Percentiles rank a stretch among this genome's conserved stretches.
These are phyloP conservation scores for Clinocottus analis DNA, from an alignment of 2,113 vertebrate species.

Conservation along the genomic window DNA sequence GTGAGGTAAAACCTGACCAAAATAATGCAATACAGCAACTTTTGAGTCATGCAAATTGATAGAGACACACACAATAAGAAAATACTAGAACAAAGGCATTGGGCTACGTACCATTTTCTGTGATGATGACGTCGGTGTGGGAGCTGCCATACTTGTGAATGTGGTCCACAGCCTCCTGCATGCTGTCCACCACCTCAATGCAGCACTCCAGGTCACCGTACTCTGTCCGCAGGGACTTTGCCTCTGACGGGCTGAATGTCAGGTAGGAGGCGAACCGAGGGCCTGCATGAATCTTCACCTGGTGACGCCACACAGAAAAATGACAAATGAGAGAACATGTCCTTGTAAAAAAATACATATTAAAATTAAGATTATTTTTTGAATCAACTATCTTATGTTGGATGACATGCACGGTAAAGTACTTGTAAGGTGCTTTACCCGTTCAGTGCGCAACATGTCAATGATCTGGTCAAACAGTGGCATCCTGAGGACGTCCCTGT, in stretches of 20 bases:
- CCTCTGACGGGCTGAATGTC: slow-evolving; percentile 96
- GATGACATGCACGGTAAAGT: background rate
- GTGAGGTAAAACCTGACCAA: background rate
- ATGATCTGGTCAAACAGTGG: slow-evolving; percentile 97
- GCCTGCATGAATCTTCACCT: slow-evolving; percentile 97
- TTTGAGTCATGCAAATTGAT: background rate
- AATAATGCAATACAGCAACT: background rate
- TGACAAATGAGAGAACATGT: background rate
- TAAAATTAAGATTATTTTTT: background rate
- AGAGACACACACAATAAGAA: background rate
- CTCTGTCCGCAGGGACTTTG: slow-evolving; percentile 93
- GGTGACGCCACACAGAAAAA: background rate
- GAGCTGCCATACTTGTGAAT: slow-evolving; percentile 98
- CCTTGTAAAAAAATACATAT: background rate
- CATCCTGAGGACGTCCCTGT: slow-evolving; percentile 91
- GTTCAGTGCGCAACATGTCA: slow-evolving; percentile 93
- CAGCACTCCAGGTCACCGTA: slow-evolving; percentile 95
- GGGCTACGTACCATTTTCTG: slow-evolving; percentile 90
- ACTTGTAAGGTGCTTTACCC: slow-evolving; percentile 75
- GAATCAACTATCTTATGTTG: background rate
- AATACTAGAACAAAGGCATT: background rate
- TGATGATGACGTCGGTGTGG: slow-evolving; percentile 95
- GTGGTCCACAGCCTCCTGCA: slow-evolving; percentile 92
- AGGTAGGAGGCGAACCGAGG: slow-evolving; percentile 94
- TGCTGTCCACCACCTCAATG: slow-evolving; percentile 94